Evolutionary conservation across 2,113 vertebrate genomes (phyloP), one percentile per base, ranked within the genome.

Genomic region (Thermophis baileyi): DNA sequence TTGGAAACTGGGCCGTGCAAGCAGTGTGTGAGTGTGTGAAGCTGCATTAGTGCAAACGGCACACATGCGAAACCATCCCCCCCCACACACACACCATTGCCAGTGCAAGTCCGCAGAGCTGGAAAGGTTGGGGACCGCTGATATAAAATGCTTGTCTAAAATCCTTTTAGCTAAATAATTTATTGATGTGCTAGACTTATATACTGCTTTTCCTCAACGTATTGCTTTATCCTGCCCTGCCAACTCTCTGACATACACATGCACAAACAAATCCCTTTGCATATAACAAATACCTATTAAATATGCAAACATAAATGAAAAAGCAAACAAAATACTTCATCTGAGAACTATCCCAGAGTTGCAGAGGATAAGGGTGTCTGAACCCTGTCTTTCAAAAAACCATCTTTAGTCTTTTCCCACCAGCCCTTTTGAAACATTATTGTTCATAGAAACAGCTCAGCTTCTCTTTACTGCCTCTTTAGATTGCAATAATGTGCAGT

Each of bases 341-440:
- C 55, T 47, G 55, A 47, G 11, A 30, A 27, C 40, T 89, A 16
- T 44, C n/a, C 54, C 27, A 57, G 54, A 25, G 20, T 44, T 57
- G 24, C 25, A 60, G 88, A 89, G n/a, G 40, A 4, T 63, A 49
- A 63, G 63, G 30, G 25, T 69, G 27, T 49, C 16, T 49, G 25
- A 47, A 16, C 27, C 7, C 46, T 87, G 85, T 20, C 85, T 96
- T 95, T 93, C 49, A 94, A 69, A 30, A 0, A 0, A 90, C 40
- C 46, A 91, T 88, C 89, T 40, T 3, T 69, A 89, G 91, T 89
- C 92, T 85, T 92, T 91, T 94, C 90, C 25, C 93, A 74, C 91
- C 90, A 50, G 51, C 3, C 46, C 18, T 85, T 46, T 96, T 14
- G 85, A 87, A 35, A 2, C 57, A 91, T 1, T 47, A 92, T 89